Base-by-base conservation (phyloP, 2,888 invertebrate species). In the Nomada goodeniana region DNA sequence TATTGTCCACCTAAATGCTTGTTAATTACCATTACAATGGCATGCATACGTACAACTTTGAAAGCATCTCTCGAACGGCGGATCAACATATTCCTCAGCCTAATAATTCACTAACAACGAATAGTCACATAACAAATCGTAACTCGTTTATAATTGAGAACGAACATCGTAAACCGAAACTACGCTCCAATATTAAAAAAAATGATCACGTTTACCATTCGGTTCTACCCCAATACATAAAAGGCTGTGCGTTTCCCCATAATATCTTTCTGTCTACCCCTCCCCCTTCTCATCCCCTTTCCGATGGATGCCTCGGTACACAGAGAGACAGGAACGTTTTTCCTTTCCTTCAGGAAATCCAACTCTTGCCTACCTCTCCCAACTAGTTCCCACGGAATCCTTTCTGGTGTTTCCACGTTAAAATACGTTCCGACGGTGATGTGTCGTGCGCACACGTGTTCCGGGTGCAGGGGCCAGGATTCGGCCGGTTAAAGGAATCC, bases 311-410 rank as follows among this genome's bases (percentile, higher is more conserved):
- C 65, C 72, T 60, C 52, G 57, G 55, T 65, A 73, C 60, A 75
- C 76, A 76, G 68, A 78, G 65, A 69, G 73, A 83, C 78, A 61
- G 68, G 57, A 15, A 70, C 55, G 55, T 70, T 76, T 83, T 76
- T 77, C 87, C 76, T 63, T 72, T 73, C 69, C 67, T 86, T 84
- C 73, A 69, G 86, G 88, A 90, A 90, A 92, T 90, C 88, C 91
- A 93, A 93, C 92, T 93, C 93, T 93, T 92, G 90, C 88, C 72
- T 42, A 52, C 60, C 81, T 89, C 83, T 86, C 85, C 90, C 91
- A 87, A 78, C 71, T 80, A 42, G 89, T 93, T 93, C 93, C 92
- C 93, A 92, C 92, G 93, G 90, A 93, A 93, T 92, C 92, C 92
- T 92, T 92, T 91, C 88, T 84, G 79, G 82, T 84, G 91, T 88